Base-by-base conservation (phyloP, 2,888 invertebrate species). In the Phania funesta region DNA sequence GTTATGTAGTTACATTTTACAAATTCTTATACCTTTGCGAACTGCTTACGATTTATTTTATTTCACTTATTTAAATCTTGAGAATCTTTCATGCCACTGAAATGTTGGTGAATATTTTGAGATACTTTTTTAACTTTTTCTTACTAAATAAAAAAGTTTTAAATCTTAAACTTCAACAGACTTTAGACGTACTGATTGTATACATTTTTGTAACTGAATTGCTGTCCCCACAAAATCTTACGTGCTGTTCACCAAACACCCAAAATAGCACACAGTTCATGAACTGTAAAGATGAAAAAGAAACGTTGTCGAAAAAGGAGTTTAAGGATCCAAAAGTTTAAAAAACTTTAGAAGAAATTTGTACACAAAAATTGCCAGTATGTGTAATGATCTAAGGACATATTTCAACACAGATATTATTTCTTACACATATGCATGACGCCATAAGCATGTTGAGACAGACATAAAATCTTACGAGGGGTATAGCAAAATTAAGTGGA, bases 371-470 rank as follows among this genome's bases (percentile, higher is more conserved):
- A 46, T 1, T 32, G 44, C 16, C 29, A 29, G 13, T 20, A 16
- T 32, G 20, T 48, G 32, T 18, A 26, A 48, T 13, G 22, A 64
- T 29, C 64, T 46, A 32, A 48, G 64, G 32, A 48, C 48, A 32
- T 2, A 20, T 32, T 64, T 48, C 20, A 48, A n/a, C 64, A 48
- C 13, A 64, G n/a, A n/a, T n/a, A n/a, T n/a, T n/a, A n/a, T n/a
- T n/a, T 26, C 26, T 26, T 26, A 35, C n/a, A 20, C n/a, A 20
- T 8, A 32, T 56, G 32, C 13, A 56, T 7, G 16, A 16, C 5
- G 16, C 5, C 26, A 26, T 3, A 26, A 26, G 6, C 6, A 26
- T 26, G 26, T 26, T 26, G 3, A 6, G 6, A 3, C 4, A 5
- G 26, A 26, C 26, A 5, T 26, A 26, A 5, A 26, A 26, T 26